Percentiles rank a stretch among this genome's conserved stretches.
These are phyloP conservation scores for Nebria ingens DNA, from an alignment of 1,140 invertebrate genomes.

Conservation along the genomic window DNA sequence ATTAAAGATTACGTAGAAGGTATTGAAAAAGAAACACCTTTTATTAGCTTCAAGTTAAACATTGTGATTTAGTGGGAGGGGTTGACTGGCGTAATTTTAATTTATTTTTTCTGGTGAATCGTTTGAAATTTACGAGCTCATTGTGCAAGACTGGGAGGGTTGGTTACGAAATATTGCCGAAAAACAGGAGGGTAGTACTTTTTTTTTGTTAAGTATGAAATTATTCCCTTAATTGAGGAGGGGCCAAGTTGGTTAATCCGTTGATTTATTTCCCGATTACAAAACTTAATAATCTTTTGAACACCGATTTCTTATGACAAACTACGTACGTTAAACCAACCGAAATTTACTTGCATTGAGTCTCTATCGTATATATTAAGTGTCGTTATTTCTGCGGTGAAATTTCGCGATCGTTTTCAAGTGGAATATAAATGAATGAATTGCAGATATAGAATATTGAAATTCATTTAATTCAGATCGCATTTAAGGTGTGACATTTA, in stretches of 20 bases:
- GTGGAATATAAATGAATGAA: too few species aligned
- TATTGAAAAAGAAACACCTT: too few species aligned
- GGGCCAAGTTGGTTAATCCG: conserved; percentile 1
- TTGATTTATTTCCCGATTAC: conserved; percentile 5
- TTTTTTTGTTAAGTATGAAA: conserved; percentile 1
- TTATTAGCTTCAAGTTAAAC: too few species aligned
- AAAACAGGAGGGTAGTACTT: background rate
- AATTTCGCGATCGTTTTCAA: too few species aligned
- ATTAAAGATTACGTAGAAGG: too few species aligned
- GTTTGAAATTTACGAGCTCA: background rate
- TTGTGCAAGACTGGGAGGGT: background rate
- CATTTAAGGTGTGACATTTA: too few species aligned
- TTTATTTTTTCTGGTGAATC: conserved; percentile 4
- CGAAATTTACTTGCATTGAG: conserved; percentile 1
- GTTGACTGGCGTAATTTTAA: background rate
- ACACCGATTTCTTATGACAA: conserved; percentile 5
- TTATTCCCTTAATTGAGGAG: conserved; percentile 5
- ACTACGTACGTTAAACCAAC: background rate
- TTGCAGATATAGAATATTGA: too few species aligned
- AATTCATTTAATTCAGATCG: too few species aligned
- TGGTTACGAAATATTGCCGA: background rate
- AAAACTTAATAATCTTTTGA: conserved; percentile 10
- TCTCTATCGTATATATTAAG: background rate
- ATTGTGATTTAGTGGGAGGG: too few species aligned
- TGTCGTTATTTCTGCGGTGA: too few species aligned